Evolutionary conservation across 2,113 vertebrate species (phyloP), one percentile per base, ranked within the genome.

Genomic region (Polypterus senegalus): DNA sequence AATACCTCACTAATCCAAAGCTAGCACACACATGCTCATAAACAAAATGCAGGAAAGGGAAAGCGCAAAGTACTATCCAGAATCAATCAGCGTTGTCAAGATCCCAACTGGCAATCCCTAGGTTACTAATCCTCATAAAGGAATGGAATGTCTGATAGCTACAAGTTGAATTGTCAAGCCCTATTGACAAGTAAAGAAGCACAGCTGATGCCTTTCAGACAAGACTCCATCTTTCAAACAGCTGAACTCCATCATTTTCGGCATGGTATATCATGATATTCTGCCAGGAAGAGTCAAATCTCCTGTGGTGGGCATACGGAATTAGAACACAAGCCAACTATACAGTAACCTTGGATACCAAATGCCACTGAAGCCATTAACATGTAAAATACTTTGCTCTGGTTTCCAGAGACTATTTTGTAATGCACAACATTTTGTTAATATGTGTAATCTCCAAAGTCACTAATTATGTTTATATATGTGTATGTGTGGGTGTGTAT

Each of bases 121-220:
- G 54, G 54, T 11, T 55, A 55, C 54, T 55, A 55, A 55, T 55
- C 54, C 54, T 55, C 54, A 55, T 27, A 55, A 11, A 55, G 10
- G 54, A 55, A 8, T 55, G 9, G 54, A 55, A 55, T 55, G 54
- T 27, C 54, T 9, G 54, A 11, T 55, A 11, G 54, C 54, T 55
- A 27, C 9, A 6, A 27, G 10, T 55, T 9, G 5, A 52, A 52
- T 11, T 5, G 10, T 3, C 54, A 55, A 10, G 54, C 6, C 54
- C 9, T 5, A 55, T 5, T 10, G 9, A 5, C 10, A 10, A 55
- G 10, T 10, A 5, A 55, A 55, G 9, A 55, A 10, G 4, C 54
- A 10, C 54, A 55, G 54, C 54, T 55, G 54, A 55, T 55, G 54
- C 54, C 43, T 55, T 55, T 55, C 6, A 55, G 54, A 10, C 54